Evolutionary conservation across 2,113 vertebrate species (phyloP).

Genomic region (Ptychochromis oligacanthus): DNA sequence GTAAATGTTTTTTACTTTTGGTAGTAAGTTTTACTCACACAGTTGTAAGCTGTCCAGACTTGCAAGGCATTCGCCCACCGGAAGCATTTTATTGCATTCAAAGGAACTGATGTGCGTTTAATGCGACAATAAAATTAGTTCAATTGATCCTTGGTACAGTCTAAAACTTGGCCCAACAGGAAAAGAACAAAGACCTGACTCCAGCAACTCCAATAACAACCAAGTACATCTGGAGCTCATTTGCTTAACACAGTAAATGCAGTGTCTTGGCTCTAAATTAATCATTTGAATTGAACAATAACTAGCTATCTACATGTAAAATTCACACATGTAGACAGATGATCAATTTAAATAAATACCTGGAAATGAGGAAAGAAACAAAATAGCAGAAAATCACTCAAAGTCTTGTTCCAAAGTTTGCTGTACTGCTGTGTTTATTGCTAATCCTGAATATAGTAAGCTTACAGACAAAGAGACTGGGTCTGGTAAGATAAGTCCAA

Average conservation of each 20-base stretch:
- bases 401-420: no score
- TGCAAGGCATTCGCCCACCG: background rate
- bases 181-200: background rate
- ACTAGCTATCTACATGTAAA: background rate
- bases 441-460: background rate
- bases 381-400: background rate
- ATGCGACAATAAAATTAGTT: constrained; percentile 9
- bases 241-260: background rate
- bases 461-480: background rate
- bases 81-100: background rate
- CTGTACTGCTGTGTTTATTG: no score
- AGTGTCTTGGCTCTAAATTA: background rate
- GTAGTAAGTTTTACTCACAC: background rate
- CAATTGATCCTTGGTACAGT: background rate
- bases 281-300: no score
- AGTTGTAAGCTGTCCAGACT: background rate
- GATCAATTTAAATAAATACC: no score
- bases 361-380: background rate
- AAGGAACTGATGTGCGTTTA: background rate
- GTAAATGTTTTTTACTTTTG: background rate
- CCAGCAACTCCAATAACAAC: background rate
- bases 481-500: background rate
- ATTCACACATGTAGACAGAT: background rate
- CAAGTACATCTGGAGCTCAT: background rate
- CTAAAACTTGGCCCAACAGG: no score